phyloP scores from a whole-genome alignment of 2,797 vertebrate genomes.

The Myiotriccus ornatus region DNA sequence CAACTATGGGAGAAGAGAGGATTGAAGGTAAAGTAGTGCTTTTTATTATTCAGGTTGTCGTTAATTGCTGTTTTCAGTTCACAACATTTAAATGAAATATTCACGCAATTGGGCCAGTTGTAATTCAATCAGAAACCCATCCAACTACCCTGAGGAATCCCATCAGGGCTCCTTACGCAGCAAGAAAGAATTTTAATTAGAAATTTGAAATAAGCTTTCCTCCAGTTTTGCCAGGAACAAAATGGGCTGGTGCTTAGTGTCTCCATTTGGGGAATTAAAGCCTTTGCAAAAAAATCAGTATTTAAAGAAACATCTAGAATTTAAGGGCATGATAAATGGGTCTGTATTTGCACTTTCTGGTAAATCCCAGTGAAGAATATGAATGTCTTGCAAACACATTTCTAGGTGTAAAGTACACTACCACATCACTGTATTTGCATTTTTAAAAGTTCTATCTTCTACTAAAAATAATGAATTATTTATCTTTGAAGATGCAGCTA shows the following conservation, averaged over 20 bases:
- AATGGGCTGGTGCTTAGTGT: conserved; percentile 25
- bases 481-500: not conserved
- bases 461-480: not conserved
- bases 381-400: not conserved
- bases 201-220: conserved; percentile 50
- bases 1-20: not conserved
- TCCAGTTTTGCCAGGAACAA: conserved; percentile 47
- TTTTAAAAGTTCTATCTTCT: not conserved
- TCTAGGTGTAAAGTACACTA: not conserved
- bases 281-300: not conserved
- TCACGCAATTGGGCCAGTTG: conserved; percentile 30
- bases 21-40: conserved; percentile 39
- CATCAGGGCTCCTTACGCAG: conserved; percentile 22
- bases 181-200: conserved; percentile 59
- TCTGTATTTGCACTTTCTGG: not conserved
- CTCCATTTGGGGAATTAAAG: conserved; percentile 38
- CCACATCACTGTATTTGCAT: not conserved
- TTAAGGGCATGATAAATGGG: not conserved
- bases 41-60: conserved; percentile 44
- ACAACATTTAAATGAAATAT: conserved; percentile 35
- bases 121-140: conserved; percentile 42
- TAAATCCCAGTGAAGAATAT: not conserved
- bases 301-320: conserved; percentile 19
- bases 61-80: conserved; percentile 57
- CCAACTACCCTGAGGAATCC: conserved; percentile 46